Evolutionary conservation across 1,140 invertebrate genomes (phyloP), one percentile per base, ranked within the genome.

Genomic region (Tetramorium parvispinum): DNA sequence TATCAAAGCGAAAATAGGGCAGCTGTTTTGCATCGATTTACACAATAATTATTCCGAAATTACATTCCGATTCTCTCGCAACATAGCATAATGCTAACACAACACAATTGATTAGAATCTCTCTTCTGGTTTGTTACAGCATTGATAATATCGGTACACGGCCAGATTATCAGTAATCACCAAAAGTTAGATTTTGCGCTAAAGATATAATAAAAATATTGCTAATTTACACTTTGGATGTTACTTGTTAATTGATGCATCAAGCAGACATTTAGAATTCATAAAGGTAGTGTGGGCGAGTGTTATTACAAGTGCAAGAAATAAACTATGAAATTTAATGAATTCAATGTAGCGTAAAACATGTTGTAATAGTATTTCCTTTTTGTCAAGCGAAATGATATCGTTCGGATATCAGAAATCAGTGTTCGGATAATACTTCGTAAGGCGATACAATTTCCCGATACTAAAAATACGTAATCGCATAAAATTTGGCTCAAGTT

Each of bases 31-130:
- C 59, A 63, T 65, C 79, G 21, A 79, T 86, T 83, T 68, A 57
- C 81, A 63, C 75, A 59, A 43, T 46, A 76, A 83, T 76, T 40
- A 71, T 51, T 40, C 32, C n/a, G 85, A 70, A 73, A 86, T 55
- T 79, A n/a, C 18, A 70, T 55, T 46, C 46, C n/a, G 24, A 68
- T 68, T 68, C 59, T 83, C 43, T 73, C 53, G 61, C 21, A 51
- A 70, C 13, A 81, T 8, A 43, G 65, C 21, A 27, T 43, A 81
- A 21, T 13, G 61, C n/a, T 81, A 81, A 70, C 43, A 27, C 59
- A 79, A 66, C 43, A 40, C 18, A 0, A 46, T 81, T 5, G 63
- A 81, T 70, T 55, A 53, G 5, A 70, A 55, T 18, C 10, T 51
- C 37, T 37, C 5, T 18, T n/a, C n/a, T 21, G 3, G 21, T 63